Conservation (phyloP, 1,140 invertebrate genomes). For the Zaprionus ornatus region DNA sequence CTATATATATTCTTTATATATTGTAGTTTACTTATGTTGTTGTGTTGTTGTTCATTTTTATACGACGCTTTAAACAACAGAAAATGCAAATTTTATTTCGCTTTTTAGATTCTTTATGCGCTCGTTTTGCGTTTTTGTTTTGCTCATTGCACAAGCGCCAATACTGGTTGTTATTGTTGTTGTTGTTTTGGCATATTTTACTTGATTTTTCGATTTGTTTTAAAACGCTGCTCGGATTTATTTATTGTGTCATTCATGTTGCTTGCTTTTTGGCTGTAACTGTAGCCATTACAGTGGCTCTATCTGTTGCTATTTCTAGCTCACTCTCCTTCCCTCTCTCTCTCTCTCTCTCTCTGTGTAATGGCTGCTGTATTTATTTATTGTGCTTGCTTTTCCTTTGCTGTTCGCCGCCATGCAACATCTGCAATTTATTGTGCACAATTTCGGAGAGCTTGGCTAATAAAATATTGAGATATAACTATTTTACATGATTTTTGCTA, state of each 20-base stretch:
- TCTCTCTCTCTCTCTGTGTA: conserved; percentile 26
- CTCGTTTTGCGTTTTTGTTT: conserved; percentile 41
- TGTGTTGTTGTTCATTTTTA: conserved; percentile 18
- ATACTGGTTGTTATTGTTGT: conserved; percentile 10
- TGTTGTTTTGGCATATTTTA: conserved; percentile 16
- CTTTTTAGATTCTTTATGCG: conserved; percentile 40
- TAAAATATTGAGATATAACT: conserved; percentile 79
- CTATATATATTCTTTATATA: conserved; percentile 6
- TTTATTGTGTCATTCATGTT: conserved; percentile 74
- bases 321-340: neutral
- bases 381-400: conserved; percentile 49
- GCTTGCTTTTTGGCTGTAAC: conserved; percentile 21
- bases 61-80: conserved; percentile 60
- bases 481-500: conserved; percentile 65
- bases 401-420: conserved; percentile 47
- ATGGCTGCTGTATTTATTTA: conserved; percentile 65
- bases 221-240: conserved; percentile 73
- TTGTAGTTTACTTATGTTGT: conserved; percentile 23
- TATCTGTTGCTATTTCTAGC: conserved; percentile 18
- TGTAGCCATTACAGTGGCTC: conserved; percentile 32
- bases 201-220: conserved; percentile 64
- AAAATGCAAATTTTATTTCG: conserved; percentile 80
- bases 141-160: neutral
- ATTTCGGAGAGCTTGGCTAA: conserved; percentile 38
- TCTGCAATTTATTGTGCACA: conserved; percentile 69